Percentiles rank a stretch among this genome's conserved stretches.
These are phyloP conservation scores for Cichladusa arquata DNA, from an alignment of 2,113 vertebrate genomes.

Conservation along the genomic window DNA sequence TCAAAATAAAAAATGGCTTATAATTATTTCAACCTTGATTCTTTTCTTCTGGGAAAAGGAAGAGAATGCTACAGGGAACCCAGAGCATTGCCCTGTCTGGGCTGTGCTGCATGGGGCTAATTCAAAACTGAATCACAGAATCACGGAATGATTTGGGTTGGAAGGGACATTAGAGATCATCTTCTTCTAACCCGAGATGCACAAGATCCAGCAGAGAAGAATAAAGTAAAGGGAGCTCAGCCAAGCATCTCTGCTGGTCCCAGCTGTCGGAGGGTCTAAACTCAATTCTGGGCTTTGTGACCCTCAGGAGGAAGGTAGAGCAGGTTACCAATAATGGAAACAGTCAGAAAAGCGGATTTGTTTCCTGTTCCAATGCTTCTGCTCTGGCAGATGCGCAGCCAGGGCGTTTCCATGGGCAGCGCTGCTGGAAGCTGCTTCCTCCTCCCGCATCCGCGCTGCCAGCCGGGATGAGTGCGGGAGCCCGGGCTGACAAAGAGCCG, in stretches of 20 bases:
- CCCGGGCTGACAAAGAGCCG: conserved; percentile 54
- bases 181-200: background rate
- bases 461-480: background rate
- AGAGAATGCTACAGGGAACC: background rate
- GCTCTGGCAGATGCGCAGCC: background rate
- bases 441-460: background rate
- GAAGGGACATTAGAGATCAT: background rate
- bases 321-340: background rate
- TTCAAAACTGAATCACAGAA: background rate
- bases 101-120: background rate
- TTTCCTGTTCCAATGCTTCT: background rate
- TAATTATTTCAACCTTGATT: background rate
- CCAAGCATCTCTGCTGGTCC: background rate
- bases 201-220: background rate
- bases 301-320: background rate
- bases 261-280: background rate
- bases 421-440: background rate
- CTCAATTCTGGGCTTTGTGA: background rate
- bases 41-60: background rate
- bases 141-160: background rate
- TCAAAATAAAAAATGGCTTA: background rate
- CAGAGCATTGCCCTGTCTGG: background rate
- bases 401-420: background rate
- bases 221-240: background rate
- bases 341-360: background rate